These are phyloP conservation scores for Leptonema lineaticorne DNA, from an alignment of 1,140 invertebrate species.

Conservation along the genomic window DNA sequence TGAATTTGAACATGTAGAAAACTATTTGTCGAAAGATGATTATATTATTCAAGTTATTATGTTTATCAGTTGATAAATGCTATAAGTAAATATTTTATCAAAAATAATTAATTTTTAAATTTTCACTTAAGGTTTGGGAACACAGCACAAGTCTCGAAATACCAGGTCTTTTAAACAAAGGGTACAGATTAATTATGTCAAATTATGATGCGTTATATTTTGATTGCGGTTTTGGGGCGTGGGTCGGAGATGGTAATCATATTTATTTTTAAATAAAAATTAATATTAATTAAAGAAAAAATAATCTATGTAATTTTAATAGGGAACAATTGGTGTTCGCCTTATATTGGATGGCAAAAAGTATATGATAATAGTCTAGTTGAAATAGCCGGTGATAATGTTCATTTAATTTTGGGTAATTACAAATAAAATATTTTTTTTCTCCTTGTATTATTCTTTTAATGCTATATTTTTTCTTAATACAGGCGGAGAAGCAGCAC, in stretches of 20 bases:
- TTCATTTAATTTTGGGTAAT: too few species aligned
- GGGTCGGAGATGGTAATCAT: conserved; percentile 60
- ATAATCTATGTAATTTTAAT: conserved; percentile 37
- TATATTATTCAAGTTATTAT: conserved; percentile 70
- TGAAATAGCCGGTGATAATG: too few species aligned
- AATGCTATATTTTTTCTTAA: too few species aligned
- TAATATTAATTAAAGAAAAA: background rate
- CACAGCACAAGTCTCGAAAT: conserved; percentile 63
- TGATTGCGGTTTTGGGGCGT: conserved; percentile 74
- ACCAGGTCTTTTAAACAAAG: conserved; percentile 64
- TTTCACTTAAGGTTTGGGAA: conserved; percentile 78
- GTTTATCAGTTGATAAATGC: conserved; percentile 27
- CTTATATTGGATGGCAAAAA: conserved; percentile 86
- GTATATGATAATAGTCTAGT: conserved; percentile 72
- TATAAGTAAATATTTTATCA: too few species aligned
- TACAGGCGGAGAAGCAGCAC: conserved; percentile 72
- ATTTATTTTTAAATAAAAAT: conserved; percentile 5
- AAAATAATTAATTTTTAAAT: background rate
- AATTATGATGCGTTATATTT: conserved; percentile 84
- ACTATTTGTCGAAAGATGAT: conserved; percentile 67
- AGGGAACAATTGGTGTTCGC: conserved; percentile 83
- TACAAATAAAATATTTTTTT: too few species aligned
- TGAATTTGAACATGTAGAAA: conserved; percentile 62
- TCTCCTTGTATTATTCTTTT: too few species aligned
- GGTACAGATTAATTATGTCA: conserved; percentile 75